Percentiles rank a stretch among this genome's conserved stretches.
Conservation (phyloP, 2,113 vertebrate species). For the Noturus placidus region DNA sequence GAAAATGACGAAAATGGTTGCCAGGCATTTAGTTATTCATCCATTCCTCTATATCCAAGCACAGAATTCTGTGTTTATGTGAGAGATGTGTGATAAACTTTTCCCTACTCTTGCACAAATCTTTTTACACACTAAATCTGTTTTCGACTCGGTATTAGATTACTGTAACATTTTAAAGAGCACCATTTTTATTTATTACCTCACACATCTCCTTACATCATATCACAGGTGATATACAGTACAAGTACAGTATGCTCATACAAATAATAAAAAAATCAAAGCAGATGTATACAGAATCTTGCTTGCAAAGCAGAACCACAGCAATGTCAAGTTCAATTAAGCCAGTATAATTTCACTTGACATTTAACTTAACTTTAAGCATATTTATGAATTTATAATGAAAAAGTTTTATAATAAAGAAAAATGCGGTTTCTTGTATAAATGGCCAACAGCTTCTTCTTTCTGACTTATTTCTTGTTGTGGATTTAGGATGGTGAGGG, state of each 20-base stretch:
- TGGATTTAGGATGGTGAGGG: background rate
- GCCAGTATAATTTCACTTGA: too few relatives aligned
- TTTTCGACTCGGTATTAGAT: background rate
- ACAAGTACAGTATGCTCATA: background rate
- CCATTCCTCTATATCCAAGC: slow-evolving; percentile 46
- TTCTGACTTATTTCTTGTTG: background rate
- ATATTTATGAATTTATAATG: background rate
- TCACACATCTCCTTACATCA: background rate
- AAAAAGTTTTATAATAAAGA: background rate
- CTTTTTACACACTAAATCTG: background rate
- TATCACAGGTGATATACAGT: background rate
- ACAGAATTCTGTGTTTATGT: slow-evolving; percentile 40
- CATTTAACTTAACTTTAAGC: too few relatives aligned
- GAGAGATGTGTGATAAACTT: slow-evolving; percentile 27
- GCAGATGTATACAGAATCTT: background rate
- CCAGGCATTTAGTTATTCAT: slow-evolving; percentile 52
- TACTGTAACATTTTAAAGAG: background rate
- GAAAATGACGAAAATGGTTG: slow-evolving; percentile 42
- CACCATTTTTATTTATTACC: background rate
- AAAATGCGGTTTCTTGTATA: background rate
- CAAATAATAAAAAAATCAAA: background rate
- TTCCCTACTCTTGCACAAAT: slow-evolving; percentile 27
- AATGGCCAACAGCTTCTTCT: background rate
- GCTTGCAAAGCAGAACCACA: background rate
- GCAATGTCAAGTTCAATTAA: background rate